These are phyloP conservation scores for Ophion obscuratus DNA, from an alignment of 2,888 invertebrate genomes.

Conservation along the genomic window DNA sequence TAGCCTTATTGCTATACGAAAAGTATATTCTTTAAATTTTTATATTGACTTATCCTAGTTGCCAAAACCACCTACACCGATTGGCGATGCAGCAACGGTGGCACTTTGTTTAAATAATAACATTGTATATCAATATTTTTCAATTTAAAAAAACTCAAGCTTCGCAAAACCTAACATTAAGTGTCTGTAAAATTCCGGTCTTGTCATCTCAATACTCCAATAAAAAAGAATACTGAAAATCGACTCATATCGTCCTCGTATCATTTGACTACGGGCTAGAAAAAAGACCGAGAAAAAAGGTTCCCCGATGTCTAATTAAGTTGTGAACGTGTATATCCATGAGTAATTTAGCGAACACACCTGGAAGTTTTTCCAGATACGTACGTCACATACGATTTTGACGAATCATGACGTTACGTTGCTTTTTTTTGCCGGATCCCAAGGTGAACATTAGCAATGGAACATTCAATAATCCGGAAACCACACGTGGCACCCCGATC, in stretches of 20 bases:
- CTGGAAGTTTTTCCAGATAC: neutral
- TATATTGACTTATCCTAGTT: no score
- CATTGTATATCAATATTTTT: no score
- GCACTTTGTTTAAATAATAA: no score
- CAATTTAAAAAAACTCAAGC: no score
- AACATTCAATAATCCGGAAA: neutral
- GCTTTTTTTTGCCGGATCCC: neutral
- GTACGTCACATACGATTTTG: neutral
- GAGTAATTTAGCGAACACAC: neutral
- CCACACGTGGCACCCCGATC: neutral
- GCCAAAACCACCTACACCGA: no score
- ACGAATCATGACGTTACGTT: constrained; percentile 24
- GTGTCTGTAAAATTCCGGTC: no score
- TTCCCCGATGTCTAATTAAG: constrained; percentile 8
- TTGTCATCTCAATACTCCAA: no score
- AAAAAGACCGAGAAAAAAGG: neutral
- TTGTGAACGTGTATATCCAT: neutral
- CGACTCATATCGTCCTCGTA: neutral
- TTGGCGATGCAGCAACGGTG: no score
- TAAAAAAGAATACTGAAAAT: no score
- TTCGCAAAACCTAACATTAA: no score
- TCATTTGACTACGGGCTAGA: neutral
- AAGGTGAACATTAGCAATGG: neutral
- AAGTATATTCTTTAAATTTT: no score
- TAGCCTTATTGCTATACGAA: no score